Conservation (phyloP, 1,140 invertebrate genomes). For the Melanaphis sacchari region DNA sequence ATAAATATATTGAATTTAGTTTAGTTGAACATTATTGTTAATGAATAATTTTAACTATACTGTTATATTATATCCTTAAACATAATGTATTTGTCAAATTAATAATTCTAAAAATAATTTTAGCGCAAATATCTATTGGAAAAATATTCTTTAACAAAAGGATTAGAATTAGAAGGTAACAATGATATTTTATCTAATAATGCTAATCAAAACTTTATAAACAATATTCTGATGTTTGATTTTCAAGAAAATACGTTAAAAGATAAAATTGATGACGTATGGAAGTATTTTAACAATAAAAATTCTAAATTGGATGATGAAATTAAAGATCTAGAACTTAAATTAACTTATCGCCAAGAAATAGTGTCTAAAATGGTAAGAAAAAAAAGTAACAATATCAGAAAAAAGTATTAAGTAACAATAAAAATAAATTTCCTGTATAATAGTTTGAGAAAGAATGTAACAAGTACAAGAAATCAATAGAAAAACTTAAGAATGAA, state of each 20-base stretch:
- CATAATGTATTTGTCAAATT: background rate
- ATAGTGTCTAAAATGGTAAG: background rate
- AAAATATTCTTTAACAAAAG: background rate
- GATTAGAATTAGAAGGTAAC: slow-evolving; percentile 9
- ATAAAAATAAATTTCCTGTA: background rate
- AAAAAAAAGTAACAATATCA: background rate
- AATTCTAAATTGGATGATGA: background rate
- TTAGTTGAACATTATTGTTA: background rate
- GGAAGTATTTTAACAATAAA: background rate
- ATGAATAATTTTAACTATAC: background rate
- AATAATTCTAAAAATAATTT: background rate
- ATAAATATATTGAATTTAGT: background rate
- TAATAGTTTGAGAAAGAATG: background rate
- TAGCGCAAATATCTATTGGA: background rate
- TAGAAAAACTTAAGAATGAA: background rate
- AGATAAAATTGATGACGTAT: background rate
- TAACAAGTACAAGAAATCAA: background rate
- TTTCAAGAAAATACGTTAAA: background rate
- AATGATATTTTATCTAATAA: background rate
- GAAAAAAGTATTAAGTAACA: background rate
- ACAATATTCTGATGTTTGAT: background rate
- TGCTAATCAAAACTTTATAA: background rate
- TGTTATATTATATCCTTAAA: background rate
- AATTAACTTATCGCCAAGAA: background rate
- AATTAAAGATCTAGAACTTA: background rate